phyloP scores from a whole-genome alignment of 2,113 vertebrate genomes.

The Toxotes chatareus region DNA sequence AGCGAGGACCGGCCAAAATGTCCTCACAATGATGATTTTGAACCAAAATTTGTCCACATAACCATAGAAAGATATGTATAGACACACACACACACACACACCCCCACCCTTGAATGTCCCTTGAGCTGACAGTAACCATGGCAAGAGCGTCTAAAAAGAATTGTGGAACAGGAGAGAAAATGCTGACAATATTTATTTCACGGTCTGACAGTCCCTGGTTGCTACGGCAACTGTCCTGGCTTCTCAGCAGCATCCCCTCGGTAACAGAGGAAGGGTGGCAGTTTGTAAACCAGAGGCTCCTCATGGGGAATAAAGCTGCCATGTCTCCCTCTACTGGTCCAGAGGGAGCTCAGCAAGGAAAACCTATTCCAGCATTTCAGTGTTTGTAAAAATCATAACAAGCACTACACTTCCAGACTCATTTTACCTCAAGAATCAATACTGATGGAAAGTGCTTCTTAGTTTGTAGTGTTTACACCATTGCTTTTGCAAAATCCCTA shows the following conservation, averaged over 20 bases:
- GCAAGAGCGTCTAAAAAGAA: background rate
- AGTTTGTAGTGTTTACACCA: background rate
- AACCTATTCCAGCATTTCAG: background rate
- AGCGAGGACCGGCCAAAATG: no score
- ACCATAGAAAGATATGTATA: no score
- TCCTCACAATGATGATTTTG: no score
- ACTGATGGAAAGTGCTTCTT: background rate
- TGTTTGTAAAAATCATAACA: background rate
- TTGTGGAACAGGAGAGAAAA: constrained; percentile 6
- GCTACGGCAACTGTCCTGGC: constrained; percentile 49
- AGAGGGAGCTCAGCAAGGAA: background rate
- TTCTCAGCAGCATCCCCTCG: constrained; percentile 29
- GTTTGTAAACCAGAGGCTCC: background rate
- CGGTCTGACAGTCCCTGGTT: constrained; percentile 39
- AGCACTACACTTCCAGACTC: no score
- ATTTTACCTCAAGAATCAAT: background rate
- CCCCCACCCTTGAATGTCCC: background rate
- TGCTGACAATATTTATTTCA: constrained; percentile 50
- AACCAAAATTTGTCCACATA: no score
- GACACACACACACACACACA: background rate
- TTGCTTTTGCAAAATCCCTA: background rate
- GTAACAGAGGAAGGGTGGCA: background rate
- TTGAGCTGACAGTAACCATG: constrained; percentile 13
- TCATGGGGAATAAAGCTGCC: background rate
- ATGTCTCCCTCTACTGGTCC: constrained; percentile 39